A percentile compares a stretch with the other conserved stretches of the same genome.
These are phyloP conservation scores for Pycnomerus fuliginosus DNA, from an alignment of 2,888 invertebrate species.

Conservation along the genomic window DNA sequence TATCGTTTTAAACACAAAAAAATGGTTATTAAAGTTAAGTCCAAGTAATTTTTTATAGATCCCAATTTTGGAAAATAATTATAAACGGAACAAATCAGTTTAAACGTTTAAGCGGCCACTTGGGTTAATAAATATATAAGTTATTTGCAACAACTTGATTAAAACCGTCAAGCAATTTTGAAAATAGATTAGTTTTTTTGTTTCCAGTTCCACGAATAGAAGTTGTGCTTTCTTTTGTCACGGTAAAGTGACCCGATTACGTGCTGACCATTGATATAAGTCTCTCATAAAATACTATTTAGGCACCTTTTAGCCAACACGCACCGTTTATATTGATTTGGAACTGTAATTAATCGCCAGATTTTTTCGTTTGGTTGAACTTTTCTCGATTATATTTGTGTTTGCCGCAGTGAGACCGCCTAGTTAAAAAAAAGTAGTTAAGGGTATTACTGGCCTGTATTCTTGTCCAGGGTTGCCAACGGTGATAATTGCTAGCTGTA, in stretches of 20 bases:
- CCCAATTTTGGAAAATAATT: neutral
- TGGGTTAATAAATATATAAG: neutral
- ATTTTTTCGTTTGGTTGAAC: slow-evolving; percentile 10
- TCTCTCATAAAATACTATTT: slow-evolving; percentile 1
- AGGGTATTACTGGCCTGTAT: slow-evolving; percentile 24
- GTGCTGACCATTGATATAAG: slow-evolving; percentile 5
- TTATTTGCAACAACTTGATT: neutral
- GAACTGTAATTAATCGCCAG: slow-evolving; percentile 13
- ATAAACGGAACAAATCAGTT: neutral
- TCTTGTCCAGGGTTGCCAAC: slow-evolving; percentile 28
- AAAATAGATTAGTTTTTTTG: slow-evolving; percentile 1
- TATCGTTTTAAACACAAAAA: no score
- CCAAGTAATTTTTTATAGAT: neutral
- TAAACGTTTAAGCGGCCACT: neutral
- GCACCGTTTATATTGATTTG: slow-evolving; percentile 6
- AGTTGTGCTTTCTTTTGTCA: slow-evolving; percentile 4
- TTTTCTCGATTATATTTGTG: slow-evolving; percentile 7
- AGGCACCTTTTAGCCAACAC: slow-evolving; percentile 1
- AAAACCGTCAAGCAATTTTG: slow-evolving; percentile 4
- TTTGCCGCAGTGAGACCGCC: slow-evolving; percentile 13
- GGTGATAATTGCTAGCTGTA: slow-evolving; percentile 39
- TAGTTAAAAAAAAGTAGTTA: slow-evolving; percentile 30
- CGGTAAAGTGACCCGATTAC: slow-evolving; percentile 7
- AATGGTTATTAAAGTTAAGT: no score
- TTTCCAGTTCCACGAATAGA: no score